Percentiles rank a stretch among this genome's conserved stretches.
These are phyloP conservation scores for Chironomus tepperi DNA, from an alignment of 1,140 invertebrate species.

Conservation along the genomic window DNA sequence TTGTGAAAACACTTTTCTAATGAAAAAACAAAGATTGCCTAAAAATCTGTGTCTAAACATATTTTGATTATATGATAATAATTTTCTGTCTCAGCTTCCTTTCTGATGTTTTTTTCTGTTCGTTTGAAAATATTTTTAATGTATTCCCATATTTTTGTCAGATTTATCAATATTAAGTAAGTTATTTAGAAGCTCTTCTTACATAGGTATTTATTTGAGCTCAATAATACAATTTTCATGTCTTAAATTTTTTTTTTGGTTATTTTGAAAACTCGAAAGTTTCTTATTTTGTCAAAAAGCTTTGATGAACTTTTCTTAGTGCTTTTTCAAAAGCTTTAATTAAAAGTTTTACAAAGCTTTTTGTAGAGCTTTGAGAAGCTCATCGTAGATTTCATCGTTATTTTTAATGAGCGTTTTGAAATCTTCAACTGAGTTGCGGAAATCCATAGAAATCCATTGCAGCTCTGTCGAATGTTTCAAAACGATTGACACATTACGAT, in stretches of 20 bases:
- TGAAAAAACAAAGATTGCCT: too few relatives aligned
- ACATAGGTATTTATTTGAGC: slow-evolving; percentile 7
- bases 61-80: not conserved
- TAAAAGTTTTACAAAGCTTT: not conserved
- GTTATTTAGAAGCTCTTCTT: not conserved
- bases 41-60: too few relatives aligned
- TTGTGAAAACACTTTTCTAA: not conserved
- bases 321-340: not conserved
- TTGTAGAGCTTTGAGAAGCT: too few relatives aligned
- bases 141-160: not conserved
- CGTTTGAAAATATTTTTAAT: not conserved
- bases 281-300: not conserved
- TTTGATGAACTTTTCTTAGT: not conserved
- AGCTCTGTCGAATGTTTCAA: too few relatives aligned
- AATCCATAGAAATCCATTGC: too few relatives aligned
- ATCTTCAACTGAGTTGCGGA: too few relatives aligned
- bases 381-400: too few relatives aligned
- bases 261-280: not conserved
- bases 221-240: slow-evolving; percentile 16
- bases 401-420: too few relatives aligned
- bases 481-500: too few relatives aligned
- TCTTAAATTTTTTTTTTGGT: not conserved
- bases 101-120: slow-evolving; percentile 12
- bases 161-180: not conserved
- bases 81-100: too few relatives aligned